phyloP scores from a whole-genome alignment of 1,140 invertebrate genomes.

The Chelonus insularis region DNA sequence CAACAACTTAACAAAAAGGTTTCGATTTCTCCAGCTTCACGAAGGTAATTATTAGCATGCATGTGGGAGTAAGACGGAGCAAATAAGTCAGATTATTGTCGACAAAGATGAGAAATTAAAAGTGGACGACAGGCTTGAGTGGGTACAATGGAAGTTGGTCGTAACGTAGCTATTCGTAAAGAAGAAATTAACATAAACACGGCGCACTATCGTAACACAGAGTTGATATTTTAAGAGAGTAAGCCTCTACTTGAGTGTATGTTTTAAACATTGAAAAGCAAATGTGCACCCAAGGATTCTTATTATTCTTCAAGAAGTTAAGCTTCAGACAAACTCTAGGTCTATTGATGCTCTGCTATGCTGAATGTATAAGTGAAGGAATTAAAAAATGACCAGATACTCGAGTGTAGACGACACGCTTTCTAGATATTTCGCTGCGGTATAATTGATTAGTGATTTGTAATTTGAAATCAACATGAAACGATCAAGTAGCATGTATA shows the following conservation, averaged over 20 bases:
- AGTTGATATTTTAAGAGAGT: slow-evolving; percentile 39
- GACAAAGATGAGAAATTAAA: background rate
- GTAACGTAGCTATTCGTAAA: slow-evolving; percentile 39
- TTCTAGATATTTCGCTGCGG: slow-evolving; percentile 13
- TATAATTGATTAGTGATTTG: slow-evolving; percentile 16
- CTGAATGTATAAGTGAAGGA: too few species aligned
- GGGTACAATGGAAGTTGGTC: slow-evolving; percentile 10
- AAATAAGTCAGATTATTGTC: background rate
- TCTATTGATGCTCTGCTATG: too few species aligned
- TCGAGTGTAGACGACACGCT: slow-evolving; percentile 11
- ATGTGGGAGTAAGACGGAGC: background rate
- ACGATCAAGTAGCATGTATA: background rate
- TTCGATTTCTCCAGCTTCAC: slow-evolving; percentile 21
- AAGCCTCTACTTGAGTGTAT: slow-evolving; percentile 29
- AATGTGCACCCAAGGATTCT: background rate
- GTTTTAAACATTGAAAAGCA: slow-evolving; percentile 40
- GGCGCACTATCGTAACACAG: slow-evolving; percentile 46
- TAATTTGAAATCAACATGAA: slow-evolving; percentile 14
- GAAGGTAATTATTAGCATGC: background rate
- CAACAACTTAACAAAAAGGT: background rate
- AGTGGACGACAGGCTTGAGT: slow-evolving; percentile 9
- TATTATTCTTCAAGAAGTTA: too few species aligned
- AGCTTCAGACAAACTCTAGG: too few species aligned
- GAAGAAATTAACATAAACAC: slow-evolving; percentile 47
- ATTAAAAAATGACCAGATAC: too few species aligned